These are phyloP conservation scores for Euwallacea fornicatus DNA, from an alignment of 1,140 invertebrate species.

Conservation along the genomic window DNA sequence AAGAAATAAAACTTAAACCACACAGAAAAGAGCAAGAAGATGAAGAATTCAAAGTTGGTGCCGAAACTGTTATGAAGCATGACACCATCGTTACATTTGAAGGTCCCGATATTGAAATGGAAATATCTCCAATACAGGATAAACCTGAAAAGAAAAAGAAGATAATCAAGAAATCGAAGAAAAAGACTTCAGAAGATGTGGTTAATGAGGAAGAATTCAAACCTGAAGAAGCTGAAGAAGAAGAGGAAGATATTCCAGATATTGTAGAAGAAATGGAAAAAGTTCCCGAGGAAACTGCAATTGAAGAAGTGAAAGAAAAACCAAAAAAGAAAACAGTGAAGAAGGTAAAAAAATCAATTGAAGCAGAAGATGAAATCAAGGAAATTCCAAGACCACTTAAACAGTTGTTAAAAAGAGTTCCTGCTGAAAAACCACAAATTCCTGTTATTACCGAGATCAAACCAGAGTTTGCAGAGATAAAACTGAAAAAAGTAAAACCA, in stretches of 20 bases:
- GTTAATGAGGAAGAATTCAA: constrained; percentile 54
- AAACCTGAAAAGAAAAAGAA: constrained; percentile 41
- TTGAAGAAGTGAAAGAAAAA: constrained; percentile 45
- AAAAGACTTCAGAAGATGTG: constrained; percentile 50
- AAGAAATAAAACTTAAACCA: constrained; percentile 58
- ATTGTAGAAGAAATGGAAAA: constrained; percentile 32
- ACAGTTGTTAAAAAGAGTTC: constrained; percentile 21
- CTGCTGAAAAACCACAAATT: constrained; percentile 32
- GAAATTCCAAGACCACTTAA: constrained; percentile 46
- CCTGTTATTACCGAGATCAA: constrained; percentile 34
- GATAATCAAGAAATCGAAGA: constrained; percentile 48
- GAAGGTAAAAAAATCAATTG: constrained; percentile 53
- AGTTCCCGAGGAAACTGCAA: constrained; percentile 50
- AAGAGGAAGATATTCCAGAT: constrained; percentile 50
- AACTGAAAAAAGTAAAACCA: constrained; percentile 49
- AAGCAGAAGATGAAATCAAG: constrained; percentile 50
- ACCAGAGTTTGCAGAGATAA: constrained; percentile 49
- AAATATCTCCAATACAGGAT: constrained; percentile 33
- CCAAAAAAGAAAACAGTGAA: constrained; percentile 46
- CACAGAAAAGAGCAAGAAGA: constrained; percentile 55
- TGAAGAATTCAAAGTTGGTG: constrained; percentile 34
- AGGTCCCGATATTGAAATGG: constrained; percentile 37
- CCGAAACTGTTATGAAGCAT: constrained; percentile 31
- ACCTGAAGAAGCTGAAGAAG: constrained; percentile 47
- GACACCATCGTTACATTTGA: constrained; percentile 32